These are phyloP conservation scores for Hylaea fasciaria DNA, from an alignment of 2,888 invertebrate species.

Conservation along the genomic window DNA sequence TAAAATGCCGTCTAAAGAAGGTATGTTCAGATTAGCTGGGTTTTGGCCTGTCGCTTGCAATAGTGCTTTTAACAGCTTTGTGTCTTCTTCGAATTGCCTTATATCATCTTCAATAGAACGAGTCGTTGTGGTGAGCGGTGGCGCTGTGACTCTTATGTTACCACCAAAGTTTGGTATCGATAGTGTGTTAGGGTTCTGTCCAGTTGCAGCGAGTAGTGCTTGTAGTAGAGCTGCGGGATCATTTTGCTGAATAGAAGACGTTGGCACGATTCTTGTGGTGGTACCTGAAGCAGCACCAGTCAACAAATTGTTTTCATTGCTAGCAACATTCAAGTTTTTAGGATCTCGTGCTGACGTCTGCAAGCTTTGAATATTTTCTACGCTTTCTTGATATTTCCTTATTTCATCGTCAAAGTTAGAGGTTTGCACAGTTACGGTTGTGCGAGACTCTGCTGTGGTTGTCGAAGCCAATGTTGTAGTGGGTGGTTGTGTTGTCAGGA, in stretches of 20 bases:
- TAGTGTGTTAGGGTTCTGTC: conserved; percentile 54
- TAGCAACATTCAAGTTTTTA: conserved; percentile 65
- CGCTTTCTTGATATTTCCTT: conserved; percentile 55
- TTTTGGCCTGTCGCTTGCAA: conserved; percentile 77
- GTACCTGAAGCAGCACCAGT: conserved; percentile 46
- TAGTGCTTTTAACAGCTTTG: conserved; percentile 74
- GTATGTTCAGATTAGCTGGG: conserved; percentile 70
- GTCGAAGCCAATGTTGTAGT: conserved; percentile 45
- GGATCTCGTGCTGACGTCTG: conserved; percentile 73
- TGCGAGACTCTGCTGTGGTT: conserved; percentile 36
- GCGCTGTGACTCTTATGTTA: conserved; percentile 47
- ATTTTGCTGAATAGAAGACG: conserved; percentile 43
- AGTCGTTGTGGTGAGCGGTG: conserved; percentile 60
- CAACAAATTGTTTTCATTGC: conserved; percentile 48
- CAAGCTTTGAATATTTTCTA: conserved; percentile 54
- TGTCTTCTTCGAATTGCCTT: conserved; percentile 77
- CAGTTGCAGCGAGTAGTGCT: conserved; percentile 63
- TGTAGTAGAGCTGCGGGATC: conserved; percentile 67
- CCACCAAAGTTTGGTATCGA: conserved; percentile 49
- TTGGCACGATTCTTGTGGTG: conserved; percentile 47
- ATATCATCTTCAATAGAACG: conserved; percentile 78
- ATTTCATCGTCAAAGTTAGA: conserved; percentile 61
- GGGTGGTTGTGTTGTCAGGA: conserved; percentile 51
- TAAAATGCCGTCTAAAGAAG: conserved; percentile 61
- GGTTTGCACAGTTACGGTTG: conserved; percentile 50